phyloP scores from a whole-genome alignment of 1,140 invertebrate genomes.

The Phocides pigmalion region DNA sequence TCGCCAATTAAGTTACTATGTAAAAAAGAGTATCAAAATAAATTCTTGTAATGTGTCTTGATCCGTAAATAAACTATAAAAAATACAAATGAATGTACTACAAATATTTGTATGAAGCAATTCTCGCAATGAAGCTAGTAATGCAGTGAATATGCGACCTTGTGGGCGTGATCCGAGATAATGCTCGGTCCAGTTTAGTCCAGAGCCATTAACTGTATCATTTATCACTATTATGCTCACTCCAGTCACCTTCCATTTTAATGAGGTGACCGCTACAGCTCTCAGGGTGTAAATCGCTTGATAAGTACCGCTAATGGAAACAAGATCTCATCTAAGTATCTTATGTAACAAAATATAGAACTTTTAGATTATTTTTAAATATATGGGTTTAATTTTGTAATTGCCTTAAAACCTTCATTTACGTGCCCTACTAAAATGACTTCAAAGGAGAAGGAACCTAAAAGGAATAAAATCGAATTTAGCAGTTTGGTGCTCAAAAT shows the following conservation, averaged over 20 bases:
- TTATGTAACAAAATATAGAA: too few species aligned
- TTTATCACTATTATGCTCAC: slow-evolving; percentile 32
- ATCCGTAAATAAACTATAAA: neutral
- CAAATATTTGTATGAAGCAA: slow-evolving; percentile 26
- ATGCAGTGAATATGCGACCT: slow-evolving; percentile 11
- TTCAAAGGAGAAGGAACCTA: too few species aligned
- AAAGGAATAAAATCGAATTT: too few species aligned
- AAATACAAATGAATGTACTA: slow-evolving; percentile 4
- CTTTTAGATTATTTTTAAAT: too few species aligned
- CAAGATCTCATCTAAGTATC: neutral
- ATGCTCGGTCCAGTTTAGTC: slow-evolving; percentile 7
- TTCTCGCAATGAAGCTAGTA: slow-evolving; percentile 13
- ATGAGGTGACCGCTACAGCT: neutral
- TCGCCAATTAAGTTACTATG: too few species aligned
- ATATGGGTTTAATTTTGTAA: too few species aligned
- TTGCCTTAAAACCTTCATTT: too few species aligned
- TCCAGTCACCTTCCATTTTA: slow-evolving; percentile 27
- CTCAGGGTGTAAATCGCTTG: neutral
- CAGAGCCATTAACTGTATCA: slow-evolving; percentile 15
- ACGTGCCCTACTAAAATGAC: too few species aligned
- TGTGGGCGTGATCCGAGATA: slow-evolving; percentile 20
- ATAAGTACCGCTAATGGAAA: neutral
- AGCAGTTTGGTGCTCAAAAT: too few species aligned
- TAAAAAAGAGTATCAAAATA: too few species aligned
- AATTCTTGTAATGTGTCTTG: neutral